Evolutionary conservation across 2,113 vertebrate species (phyloP).

Genomic region (Sterrhoptilus dennistouni): DNA sequence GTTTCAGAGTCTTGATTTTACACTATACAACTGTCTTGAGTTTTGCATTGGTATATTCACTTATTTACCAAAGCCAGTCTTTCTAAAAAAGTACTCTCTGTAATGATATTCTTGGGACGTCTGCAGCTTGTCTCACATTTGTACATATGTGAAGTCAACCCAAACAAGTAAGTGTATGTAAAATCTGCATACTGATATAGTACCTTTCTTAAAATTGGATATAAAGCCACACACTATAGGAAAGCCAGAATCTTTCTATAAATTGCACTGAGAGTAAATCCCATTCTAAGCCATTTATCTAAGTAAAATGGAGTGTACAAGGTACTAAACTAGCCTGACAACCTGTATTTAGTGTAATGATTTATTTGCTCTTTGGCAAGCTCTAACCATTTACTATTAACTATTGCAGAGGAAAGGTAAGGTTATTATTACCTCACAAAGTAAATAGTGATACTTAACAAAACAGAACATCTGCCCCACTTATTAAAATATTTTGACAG

Average conservation of each 20-base stretch:
- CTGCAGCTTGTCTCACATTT: not conserved
- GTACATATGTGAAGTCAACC: not conserved
- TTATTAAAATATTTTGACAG: conserved; percentile 81
- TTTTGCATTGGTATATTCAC: not conserved
- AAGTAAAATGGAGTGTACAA: conserved; percentile 67
- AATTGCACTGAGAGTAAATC: conserved; percentile 35
- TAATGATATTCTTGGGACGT: not conserved
- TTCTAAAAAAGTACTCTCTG: not conserved
- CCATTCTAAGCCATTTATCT: conserved; percentile 58
- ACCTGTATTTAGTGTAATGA: conserved; percentile 79
- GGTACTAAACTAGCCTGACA: conserved; percentile 70
- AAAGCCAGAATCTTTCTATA: conserved; percentile 13
- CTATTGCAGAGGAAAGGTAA: conserved; percentile 78
- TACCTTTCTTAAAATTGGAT: not conserved
- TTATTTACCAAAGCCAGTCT: not conserved
- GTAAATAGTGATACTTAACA: conserved; percentile 71
- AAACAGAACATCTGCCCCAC: conserved; percentile 69
- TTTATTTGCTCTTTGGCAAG: conserved; percentile 80
- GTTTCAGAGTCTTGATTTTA: not conserved
- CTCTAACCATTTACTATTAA: conserved; percentile 74
- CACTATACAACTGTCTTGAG: not conserved
- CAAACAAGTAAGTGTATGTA: not conserved
- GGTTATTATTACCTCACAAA: conserved; percentile 69
- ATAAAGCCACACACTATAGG: not conserved
- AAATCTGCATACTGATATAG: not conserved